Percentiles rank a stretch among this genome's conserved stretches.
phyloP scores from a whole-genome alignment of 2,113 vertebrate genomes.

The Canis aureus region DNA sequence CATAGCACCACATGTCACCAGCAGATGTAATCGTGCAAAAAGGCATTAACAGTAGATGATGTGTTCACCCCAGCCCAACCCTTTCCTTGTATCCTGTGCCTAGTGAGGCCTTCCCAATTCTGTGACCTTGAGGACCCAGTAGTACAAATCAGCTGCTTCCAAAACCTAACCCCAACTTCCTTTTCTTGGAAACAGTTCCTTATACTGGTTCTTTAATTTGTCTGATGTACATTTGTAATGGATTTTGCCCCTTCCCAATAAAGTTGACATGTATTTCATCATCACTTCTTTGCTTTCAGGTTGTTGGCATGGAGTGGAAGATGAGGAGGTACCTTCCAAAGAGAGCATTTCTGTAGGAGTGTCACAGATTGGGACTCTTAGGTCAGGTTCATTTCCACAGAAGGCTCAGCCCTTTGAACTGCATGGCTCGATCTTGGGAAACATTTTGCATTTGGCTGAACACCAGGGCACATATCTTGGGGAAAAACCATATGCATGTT shows the following conservation, averaged over 20 bases:
- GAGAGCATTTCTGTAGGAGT: neutral
- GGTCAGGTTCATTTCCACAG: neutral
- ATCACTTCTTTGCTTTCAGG: constrained; percentile 56
- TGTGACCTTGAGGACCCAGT: neutral
- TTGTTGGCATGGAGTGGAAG: neutral
- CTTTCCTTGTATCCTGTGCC: neutral
- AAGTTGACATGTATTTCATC: neutral
- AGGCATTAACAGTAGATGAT: neutral
- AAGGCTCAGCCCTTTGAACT: constrained; percentile 4
- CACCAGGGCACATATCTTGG: neutral
- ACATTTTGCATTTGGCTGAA: neutral
- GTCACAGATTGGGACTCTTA: constrained; percentile 7
- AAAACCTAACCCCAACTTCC: neutral
- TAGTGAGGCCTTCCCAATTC: neutral
- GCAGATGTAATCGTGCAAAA: neutral
- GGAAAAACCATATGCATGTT: neutral
- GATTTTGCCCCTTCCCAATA: neutral
- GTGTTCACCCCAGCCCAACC: neutral
- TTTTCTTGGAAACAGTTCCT: neutral
- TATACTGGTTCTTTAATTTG: neutral
- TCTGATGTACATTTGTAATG: neutral
- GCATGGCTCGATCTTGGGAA: neutral
- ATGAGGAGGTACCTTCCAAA: neutral
- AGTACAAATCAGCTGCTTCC: neutral
- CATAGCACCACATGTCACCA: neutral